Evolutionary conservation across 2,113 vertebrate genomes (phyloP).

Genomic region (Hemiprocne comata): DNA sequence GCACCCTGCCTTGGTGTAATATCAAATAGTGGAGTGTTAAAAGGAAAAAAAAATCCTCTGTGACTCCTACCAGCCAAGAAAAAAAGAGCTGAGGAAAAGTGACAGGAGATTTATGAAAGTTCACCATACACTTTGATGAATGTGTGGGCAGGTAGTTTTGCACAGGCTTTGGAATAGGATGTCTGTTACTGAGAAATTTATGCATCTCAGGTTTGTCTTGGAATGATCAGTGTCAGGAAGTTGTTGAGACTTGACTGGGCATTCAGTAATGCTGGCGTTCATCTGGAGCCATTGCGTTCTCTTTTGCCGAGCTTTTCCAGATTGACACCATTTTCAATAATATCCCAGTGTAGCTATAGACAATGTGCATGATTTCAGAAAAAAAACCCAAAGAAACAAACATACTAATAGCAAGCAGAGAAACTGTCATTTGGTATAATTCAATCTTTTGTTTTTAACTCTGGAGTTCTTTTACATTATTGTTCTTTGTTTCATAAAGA

Average conservation of each 20-base stretch:
- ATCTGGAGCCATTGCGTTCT: background rate
- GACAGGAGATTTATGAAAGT: conserved; percentile 24
- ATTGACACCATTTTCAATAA: background rate
- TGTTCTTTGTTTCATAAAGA: background rate
- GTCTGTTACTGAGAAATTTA: background rate
- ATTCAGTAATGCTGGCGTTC: background rate
- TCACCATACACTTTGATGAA: background rate
- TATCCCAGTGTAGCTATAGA: background rate
- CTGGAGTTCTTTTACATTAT: background rate
- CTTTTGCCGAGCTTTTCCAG: background rate
- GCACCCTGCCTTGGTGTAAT: conserved; percentile 15
- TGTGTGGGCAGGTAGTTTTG: conserved; percentile 29
- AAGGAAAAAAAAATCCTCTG: background rate
- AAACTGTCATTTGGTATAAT: background rate
- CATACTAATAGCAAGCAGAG: background rate
- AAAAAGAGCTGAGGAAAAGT: background rate
- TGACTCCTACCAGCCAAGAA: background rate
- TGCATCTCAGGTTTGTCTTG: background rate
- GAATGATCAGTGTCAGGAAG: background rate
- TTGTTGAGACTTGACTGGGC: background rate
- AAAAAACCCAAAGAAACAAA: background rate
- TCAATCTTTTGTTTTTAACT: background rate
- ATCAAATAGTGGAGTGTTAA: conserved; percentile 33
- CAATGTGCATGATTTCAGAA: background rate
- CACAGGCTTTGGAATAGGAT: background rate